phyloP scores from a whole-genome alignment of 2,113 vertebrate genomes.

The Talpa occidentalis region DNA sequence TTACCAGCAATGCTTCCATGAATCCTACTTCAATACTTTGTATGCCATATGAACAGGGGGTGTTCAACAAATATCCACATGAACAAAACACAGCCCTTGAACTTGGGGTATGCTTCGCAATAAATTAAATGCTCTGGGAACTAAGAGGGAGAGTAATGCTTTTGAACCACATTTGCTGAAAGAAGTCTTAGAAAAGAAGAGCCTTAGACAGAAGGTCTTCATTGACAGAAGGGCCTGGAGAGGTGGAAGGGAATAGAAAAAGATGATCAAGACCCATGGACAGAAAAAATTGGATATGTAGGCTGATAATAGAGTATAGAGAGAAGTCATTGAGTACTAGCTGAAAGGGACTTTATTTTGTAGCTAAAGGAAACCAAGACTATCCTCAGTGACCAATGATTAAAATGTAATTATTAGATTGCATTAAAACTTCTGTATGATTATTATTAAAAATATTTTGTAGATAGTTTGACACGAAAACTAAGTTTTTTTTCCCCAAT shows the following conservation, averaged over 20 bases:
- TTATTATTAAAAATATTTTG: not conserved
- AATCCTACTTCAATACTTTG: not conserved
- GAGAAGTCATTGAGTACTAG: not conserved
- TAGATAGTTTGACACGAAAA: not conserved
- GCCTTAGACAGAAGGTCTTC: not conserved
- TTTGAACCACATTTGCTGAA: not conserved
- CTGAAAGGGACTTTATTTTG: not conserved
- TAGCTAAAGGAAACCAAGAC: not conserved
- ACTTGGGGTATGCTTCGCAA: not conserved
- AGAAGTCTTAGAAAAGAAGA: not conserved
- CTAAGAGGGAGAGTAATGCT: not conserved
- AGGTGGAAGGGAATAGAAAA: not conserved
- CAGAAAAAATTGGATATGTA: not conserved
- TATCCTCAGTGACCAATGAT: not conserved
- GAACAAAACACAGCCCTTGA: not conserved
- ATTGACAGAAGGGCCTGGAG: accelerated
- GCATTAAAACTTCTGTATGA: not conserved
- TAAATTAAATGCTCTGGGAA: not conserved
- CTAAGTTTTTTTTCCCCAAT: not conserved
- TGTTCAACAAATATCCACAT: not conserved
- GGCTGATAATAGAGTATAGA: not conserved
- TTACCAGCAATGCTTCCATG: not conserved
- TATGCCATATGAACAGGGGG: not conserved
- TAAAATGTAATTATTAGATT: not conserved
- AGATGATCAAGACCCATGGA: not conserved